A percentile compares a stretch with the other conserved stretches of the same genome.
These are phyloP conservation scores for Agrochola litura DNA, from an alignment of 2,888 invertebrate genomes.

Conservation along the genomic window DNA sequence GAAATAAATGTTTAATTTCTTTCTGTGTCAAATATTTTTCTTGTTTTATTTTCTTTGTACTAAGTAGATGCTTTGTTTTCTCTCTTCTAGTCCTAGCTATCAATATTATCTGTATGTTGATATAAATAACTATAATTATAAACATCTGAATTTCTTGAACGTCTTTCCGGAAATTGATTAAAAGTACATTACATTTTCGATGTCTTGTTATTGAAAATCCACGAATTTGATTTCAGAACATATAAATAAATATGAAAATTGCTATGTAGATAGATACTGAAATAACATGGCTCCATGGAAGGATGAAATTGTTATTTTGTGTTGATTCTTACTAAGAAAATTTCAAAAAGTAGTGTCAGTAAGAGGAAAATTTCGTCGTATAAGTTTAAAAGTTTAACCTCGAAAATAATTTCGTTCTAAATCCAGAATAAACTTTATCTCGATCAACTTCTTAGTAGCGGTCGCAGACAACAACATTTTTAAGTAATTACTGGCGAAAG, in stretches of 20 bases:
- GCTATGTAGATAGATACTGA: neutral
- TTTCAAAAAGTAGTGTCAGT: neutral
- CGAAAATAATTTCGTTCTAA: neutral
- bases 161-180: neutral
- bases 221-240: constrained; percentile 9
- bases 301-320: neutral
- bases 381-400: neutral
- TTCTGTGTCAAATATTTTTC: too few relatives aligned
- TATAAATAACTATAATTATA: neutral
- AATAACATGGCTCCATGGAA: neutral
- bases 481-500: constrained; percentile 71
- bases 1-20: too few relatives aligned
- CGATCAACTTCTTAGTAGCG: constrained; percentile 49
- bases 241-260: neutral
- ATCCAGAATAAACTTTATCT: constrained; percentile 24
- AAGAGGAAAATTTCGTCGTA: neutral
- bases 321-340: neutral
- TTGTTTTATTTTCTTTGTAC: too few relatives aligned
- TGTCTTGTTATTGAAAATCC: constrained; percentile 4
- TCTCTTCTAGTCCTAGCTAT: too few relatives aligned
- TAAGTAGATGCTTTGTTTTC: too few relatives aligned
- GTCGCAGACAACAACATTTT: constrained; percentile 62
- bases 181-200: neutral
- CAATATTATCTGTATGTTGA: too few relatives aligned
- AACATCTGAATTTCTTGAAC: neutral